These are phyloP conservation scores for Pseudochirops corinnae DNA, from an alignment of 2,797 vertebrate species.

Conservation along the genomic window DNA sequence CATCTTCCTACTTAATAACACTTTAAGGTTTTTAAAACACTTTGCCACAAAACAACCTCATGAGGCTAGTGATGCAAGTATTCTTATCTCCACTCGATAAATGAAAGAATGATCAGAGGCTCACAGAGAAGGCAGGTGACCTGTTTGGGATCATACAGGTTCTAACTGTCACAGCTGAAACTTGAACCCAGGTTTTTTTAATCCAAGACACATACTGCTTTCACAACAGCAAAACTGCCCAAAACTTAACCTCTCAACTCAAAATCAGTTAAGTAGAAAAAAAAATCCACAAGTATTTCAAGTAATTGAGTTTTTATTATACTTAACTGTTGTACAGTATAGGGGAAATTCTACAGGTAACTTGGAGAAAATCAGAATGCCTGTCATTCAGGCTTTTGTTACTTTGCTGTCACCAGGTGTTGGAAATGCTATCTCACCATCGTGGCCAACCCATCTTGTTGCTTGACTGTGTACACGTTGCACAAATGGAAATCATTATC, in stretches of 20 bases:
- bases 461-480: neutral
- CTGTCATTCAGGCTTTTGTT: neutral
- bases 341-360: constrained; percentile 26
- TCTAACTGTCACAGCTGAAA: neutral
- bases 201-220: neutral
- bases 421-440: neutral
- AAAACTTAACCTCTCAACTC: neutral
- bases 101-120: neutral
- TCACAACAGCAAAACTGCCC: neutral
- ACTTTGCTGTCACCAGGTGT: neutral
- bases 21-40: neutral
- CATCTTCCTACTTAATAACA: neutral
- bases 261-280: neutral
- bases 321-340: neutral
- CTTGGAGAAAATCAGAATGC: constrained; percentile 20
- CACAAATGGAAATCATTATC: neutral
- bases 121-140: neutral
- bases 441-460: neutral
- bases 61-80: neutral
- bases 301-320: neutral
- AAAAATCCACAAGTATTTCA: neutral
- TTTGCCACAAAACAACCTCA: neutral
- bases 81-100: neutral
- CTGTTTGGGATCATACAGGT: neutral
- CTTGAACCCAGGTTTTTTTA: neutral